These are phyloP conservation scores for Stenchaetothrips biformis DNA, from an alignment of 2,888 invertebrate genomes.

Conservation along the genomic window DNA sequence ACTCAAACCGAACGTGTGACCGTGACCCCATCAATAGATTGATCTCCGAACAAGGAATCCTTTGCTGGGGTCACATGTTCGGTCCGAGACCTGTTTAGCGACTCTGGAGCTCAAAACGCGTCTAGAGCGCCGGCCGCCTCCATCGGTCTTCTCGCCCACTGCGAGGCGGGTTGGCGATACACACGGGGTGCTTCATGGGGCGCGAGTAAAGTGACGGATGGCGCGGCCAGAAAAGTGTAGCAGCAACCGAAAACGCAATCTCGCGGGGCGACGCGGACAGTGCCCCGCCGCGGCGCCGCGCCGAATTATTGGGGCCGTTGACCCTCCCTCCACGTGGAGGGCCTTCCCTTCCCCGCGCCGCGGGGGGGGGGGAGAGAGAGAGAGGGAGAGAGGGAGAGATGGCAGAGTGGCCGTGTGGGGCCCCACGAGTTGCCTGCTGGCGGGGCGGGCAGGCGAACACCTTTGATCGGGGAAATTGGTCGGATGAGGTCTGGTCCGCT, in stretches of 20 bases:
- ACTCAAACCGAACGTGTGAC: too few species aligned
- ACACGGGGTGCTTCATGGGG: neutral
- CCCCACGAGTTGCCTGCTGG: neutral
- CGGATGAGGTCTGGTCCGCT: conserved; percentile 14
- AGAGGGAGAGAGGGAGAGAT: too few species aligned
- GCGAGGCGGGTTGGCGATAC: too few species aligned
- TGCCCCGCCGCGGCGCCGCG: neutral
- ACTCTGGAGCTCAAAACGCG: too few species aligned
- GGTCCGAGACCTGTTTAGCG: too few species aligned
- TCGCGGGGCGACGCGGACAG: neutral
- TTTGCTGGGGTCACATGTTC: too few species aligned
- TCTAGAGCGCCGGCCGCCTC: too few species aligned
- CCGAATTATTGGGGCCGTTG: neutral
- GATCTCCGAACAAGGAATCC: too few species aligned
- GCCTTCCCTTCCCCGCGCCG: too few species aligned
- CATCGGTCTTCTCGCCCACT: too few species aligned
- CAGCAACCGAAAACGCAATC: neutral
- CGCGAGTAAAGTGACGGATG: neutral
- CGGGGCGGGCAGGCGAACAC: neutral
- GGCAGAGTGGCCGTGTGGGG: neutral
- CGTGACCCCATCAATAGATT: too few species aligned
- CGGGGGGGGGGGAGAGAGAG: neutral
- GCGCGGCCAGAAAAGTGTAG: neutral
- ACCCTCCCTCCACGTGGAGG: neutral
- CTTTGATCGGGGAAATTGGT: conserved; percentile 17